Conservation (phyloP, 1,140 invertebrate species). For the Solenopsis invicta region DNA sequence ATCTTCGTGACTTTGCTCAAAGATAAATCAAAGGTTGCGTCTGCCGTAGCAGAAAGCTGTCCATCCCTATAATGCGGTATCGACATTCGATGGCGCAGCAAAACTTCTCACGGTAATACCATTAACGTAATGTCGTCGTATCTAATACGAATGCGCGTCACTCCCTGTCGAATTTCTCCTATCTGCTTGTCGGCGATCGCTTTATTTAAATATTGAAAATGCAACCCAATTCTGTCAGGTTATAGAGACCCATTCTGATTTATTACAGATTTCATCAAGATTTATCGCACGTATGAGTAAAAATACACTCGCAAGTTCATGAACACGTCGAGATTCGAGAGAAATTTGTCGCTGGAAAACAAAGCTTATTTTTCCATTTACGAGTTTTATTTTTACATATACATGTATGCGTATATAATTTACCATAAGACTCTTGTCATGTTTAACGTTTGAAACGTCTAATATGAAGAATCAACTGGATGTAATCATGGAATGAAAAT, state of each 20-base stretch:
- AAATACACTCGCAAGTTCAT: not conserved
- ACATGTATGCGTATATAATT: not conserved
- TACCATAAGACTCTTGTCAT: not conserved
- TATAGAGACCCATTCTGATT: not conserved
- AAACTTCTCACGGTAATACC: slow-evolving; percentile 56
- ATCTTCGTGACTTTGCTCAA: slow-evolving; percentile 50
- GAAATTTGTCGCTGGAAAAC: not conserved
- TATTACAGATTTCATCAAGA: slow-evolving; percentile 22
- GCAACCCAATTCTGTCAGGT: slow-evolving; percentile 51
- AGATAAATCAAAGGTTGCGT: slow-evolving; percentile 54
- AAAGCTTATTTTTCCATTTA: not conserved
- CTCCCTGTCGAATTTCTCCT: slow-evolving; percentile 43
- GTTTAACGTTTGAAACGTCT: not conserved
- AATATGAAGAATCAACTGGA: slow-evolving; percentile 29
- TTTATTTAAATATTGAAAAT: slow-evolving; percentile 55
- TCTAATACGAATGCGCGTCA: slow-evolving; percentile 42
- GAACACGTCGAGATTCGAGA: not conserved
- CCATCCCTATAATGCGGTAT: slow-evolving; percentile 46
- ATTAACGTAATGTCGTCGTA: slow-evolving; percentile 56
- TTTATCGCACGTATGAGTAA: slow-evolving; percentile 14
- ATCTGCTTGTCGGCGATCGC: slow-evolving; percentile 48
- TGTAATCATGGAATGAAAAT: slow-evolving; percentile 44
- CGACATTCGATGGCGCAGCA: slow-evolving; percentile 54
- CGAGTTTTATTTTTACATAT: not conserved
- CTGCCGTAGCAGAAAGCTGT: slow-evolving; percentile 36